phyloP scores from a whole-genome alignment of 2,113 vertebrate genomes.

The Canis aureus region DNA sequence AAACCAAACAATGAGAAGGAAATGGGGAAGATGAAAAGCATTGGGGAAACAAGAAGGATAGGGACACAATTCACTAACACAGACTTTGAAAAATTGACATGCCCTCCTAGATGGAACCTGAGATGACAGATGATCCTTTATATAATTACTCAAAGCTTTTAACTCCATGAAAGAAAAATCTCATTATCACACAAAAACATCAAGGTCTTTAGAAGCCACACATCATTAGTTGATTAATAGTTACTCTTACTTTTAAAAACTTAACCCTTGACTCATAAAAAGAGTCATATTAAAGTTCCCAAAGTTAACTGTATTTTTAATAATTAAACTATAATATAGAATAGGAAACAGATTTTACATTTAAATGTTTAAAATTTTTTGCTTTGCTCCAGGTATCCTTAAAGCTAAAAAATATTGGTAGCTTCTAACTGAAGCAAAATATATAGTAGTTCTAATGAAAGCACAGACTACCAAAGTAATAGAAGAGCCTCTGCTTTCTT shows the following conservation, averaged over 20 bases:
- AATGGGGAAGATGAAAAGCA: slow-evolving; percentile 29
- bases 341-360: slow-evolving; percentile 50
- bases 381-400: slow-evolving; percentile 45
- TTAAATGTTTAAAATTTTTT: slow-evolving; percentile 37
- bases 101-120: neutral
- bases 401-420: neutral
- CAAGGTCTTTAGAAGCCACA: slow-evolving; percentile 51
- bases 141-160: slow-evolving; percentile 32
- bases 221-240: neutral
- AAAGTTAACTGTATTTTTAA: slow-evolving; percentile 59
- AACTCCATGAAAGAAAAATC: slow-evolving; percentile 46
- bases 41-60: neutral
- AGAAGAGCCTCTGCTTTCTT: neutral
- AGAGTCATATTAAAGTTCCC: slow-evolving; percentile 40
- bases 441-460: neutral
- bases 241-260: slow-evolving; percentile 47
- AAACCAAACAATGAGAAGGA: slow-evolving; percentile 28
- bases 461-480: neutral
- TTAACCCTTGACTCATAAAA: slow-evolving; percentile 55
- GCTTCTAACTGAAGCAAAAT: slow-evolving; percentile 26
- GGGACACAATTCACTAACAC: neutral
- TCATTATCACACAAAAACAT: slow-evolving; percentile 47
- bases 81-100: slow-evolving; percentile 23
- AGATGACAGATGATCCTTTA: slow-evolving; percentile 31
- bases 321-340: slow-evolving; percentile 50